These are phyloP conservation scores for Callinectes sapidus DNA, from an alignment of 2,888 invertebrate genomes.

Conservation along the genomic window DNA sequence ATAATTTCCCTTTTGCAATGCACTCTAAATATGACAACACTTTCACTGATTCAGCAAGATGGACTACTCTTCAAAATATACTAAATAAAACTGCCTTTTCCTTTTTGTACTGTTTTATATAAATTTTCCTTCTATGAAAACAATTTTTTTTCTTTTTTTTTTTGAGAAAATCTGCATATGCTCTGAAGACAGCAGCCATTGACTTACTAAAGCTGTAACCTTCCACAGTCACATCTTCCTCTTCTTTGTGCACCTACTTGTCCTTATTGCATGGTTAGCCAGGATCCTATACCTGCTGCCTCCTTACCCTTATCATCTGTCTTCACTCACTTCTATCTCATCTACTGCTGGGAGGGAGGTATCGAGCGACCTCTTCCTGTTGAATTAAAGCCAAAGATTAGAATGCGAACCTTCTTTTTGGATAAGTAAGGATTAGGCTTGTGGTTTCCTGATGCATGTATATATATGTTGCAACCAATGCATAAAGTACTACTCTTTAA, in stretches of 20 bases:
- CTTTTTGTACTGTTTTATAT: conserved; percentile 23
- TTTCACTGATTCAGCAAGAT: neutral
- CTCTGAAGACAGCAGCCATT: conserved; percentile 15
- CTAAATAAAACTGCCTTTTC: neutral
- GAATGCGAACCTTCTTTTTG: neutral
- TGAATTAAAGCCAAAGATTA: neutral
- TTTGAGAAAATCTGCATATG: neutral
- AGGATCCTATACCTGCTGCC: conserved; percentile 2
- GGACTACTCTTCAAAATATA: neutral
- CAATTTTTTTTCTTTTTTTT: neutral
- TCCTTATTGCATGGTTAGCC: neutral
- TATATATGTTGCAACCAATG: neutral
- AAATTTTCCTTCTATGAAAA: neutral
- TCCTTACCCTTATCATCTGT: conserved; percentile 64
- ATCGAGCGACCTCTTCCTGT: conserved; percentile 72
- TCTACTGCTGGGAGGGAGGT: conserved; percentile 71
- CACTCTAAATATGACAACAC: neutral
- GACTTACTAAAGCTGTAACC: neutral
- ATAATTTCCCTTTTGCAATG: conserved; percentile 16
- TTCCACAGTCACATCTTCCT: neutral
- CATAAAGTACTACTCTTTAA: neutral
- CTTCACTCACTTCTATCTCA: conserved; percentile 69
- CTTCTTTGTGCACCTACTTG: neutral
- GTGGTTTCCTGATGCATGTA: conserved; percentile 18
- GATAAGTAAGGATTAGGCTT: neutral